Base-by-base conservation (phyloP, 2,888 invertebrate species). In the Leptinotarsa peninsularis region DNA sequence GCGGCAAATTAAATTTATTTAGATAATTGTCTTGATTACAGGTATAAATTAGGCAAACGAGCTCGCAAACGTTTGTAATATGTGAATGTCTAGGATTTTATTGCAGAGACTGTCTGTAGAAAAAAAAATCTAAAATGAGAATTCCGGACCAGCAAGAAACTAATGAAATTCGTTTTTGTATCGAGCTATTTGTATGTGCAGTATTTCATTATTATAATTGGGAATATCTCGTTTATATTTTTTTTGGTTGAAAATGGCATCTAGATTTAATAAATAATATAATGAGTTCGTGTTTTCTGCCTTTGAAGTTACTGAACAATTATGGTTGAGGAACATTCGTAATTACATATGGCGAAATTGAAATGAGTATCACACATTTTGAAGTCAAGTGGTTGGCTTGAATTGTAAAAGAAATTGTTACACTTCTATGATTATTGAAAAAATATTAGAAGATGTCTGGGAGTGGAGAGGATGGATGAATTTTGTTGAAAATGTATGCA, bases 1-100 rank as follows among this genome's bases (percentile, higher is more conserved):
- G 67, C 66, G 49, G 54, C 66, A 73, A 71, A 73, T 74, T 72
- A 67, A 74, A 74, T 77, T 74, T 72, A 77, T 72, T 71, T 74
- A 58, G 56, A 70, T 77, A 66, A 73, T 77, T 69, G 70, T 70
- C 67, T 72, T 60, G 49, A 77, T 72, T 70, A 71, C 70, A 21
- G 72, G 68, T 54, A 74, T 77, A 74, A 74, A 77, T 74, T 74
- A 68, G 56, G 27, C 7, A 21, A 67, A 72, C 71, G 54, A 60
- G 60, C 66, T 49, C 21, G n/a, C 17, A 18, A 27, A 60, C 66
- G 49, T 23, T 21, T 66, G 66, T 33, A 49, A 68, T 68, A 52
- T 33, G 43, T 15, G 72, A 72, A 66, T 66, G 56, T 66, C 54
- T 66, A 43, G 52, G 49, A 66, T 21, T 63, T 63, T 63, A 43